These are phyloP conservation scores for Brienomyrus brachyistius DNA, from an alignment of 2,113 vertebrate genomes.

Conservation along the genomic window DNA sequence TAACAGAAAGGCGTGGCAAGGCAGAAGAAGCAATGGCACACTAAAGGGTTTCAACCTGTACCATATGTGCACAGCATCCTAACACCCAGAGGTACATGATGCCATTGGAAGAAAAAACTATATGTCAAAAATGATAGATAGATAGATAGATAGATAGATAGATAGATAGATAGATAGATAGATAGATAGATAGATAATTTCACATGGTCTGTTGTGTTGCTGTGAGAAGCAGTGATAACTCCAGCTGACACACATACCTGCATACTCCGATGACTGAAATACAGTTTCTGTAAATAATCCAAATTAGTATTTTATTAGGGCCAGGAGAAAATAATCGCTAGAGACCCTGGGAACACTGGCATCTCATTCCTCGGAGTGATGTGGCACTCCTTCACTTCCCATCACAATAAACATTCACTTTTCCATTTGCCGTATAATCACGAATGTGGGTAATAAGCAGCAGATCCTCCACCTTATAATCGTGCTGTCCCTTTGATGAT, in stretches of 20 bases:
- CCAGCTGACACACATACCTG: not conserved
- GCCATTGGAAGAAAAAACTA: not conserved
- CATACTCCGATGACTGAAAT: not conserved
- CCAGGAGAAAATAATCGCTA: not conserved
- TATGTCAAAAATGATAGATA: not conserved
- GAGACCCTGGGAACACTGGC: not conserved
- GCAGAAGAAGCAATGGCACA: not conserved
- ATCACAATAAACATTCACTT: slow-evolving; percentile 34
- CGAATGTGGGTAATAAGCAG: slow-evolving; percentile 32
- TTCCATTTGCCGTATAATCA: slow-evolving; percentile 23
- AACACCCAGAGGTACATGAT: not conserved
- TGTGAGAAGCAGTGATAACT: not conserved
- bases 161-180: no score
- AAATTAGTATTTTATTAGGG: not conserved
- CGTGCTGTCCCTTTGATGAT: slow-evolving; percentile 41
- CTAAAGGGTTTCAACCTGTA: not conserved
- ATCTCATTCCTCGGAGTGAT: not conserved
- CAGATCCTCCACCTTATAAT: slow-evolving; percentile 47
- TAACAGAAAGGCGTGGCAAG: not conserved
- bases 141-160: not conserved
- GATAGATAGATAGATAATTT: no score
- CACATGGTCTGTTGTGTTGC: not conserved
- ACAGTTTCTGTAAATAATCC: not conserved
- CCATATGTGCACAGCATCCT: not conserved
- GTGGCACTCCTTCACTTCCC: slow-evolving; percentile 19